phyloP scores from a whole-genome alignment of 2,797 vertebrate species.

The Sebastes elongatus region DNA sequence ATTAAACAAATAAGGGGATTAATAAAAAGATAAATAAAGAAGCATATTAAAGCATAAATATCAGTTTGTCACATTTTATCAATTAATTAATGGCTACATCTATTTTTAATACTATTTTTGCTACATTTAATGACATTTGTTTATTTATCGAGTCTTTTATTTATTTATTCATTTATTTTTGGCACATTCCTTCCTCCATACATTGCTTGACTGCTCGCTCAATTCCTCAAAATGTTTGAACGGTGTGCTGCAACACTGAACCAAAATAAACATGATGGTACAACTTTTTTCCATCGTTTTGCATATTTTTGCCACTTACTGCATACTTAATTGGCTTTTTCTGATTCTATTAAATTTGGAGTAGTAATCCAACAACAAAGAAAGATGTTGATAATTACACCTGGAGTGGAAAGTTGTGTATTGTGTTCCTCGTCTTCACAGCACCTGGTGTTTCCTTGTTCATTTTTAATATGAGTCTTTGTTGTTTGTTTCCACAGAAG shows the following conservation, averaged over 20 bases:
- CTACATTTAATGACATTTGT: too few species aligned
- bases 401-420: neutral
- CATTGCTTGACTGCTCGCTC: neutral
- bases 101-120: too few species aligned
- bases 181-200: too few species aligned
- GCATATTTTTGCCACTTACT: neutral
- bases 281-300: neutral
- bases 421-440: neutral
- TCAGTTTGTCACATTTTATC: too few species aligned
- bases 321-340: neutral
- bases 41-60: too few species aligned
- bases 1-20: too few species aligned
- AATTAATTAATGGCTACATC: too few species aligned
- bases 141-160: too few species aligned
- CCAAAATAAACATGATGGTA: neutral
- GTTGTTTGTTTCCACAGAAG: slow-evolving; percentile 82
- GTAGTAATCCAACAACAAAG: neutral
- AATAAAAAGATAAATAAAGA: too few species aligned
- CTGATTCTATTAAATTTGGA: neutral
- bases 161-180: too few species aligned
- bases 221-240: neutral
- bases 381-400: neutral
- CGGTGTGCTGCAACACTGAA: neutral
- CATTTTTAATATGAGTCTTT: slow-evolving; percentile 4
- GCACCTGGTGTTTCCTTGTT: neutral